Percentiles rank a stretch among this genome's conserved stretches.
Conservation (phyloP, 2,888 invertebrate species). For the Agrochola macilenta region DNA sequence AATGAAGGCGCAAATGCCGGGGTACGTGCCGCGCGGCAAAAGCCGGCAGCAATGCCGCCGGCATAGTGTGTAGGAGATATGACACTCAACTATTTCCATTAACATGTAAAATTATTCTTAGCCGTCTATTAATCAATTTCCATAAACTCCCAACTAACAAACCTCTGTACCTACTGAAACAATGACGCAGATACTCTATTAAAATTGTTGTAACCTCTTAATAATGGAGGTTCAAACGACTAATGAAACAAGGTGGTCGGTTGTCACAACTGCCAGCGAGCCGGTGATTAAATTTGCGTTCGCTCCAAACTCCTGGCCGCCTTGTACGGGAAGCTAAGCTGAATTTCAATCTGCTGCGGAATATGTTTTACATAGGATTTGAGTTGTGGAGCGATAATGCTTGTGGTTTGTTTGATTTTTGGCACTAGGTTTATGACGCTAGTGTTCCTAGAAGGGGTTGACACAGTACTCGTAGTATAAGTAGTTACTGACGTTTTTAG, state of each 20-base stretch:
- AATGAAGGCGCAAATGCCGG: no score
- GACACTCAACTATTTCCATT: not conserved
- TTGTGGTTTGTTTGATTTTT: constrained; percentile 1
- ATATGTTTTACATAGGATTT: constrained; percentile 61
- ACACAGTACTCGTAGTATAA: no score
- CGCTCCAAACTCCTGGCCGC: constrained; percentile 64
- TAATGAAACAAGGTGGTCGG: constrained; percentile 59
- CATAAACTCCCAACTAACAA: not conserved
- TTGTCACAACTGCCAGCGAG: constrained; percentile 57
- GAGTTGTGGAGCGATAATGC: constrained; percentile 25
- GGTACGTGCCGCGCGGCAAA: no score
- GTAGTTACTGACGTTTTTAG: not conserved
- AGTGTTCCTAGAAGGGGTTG: not conserved
- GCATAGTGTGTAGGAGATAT: no score
- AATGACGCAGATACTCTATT: constrained; percentile 26
- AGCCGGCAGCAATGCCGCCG: no score
- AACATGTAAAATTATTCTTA: not conserved
- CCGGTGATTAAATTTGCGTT: constrained; percentile 73
- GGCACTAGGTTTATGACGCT: not conserved
- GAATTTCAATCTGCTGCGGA: constrained; percentile 69
- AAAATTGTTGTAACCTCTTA: constrained; percentile 58
- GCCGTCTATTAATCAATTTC: not conserved
- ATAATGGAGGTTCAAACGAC: constrained; percentile 61
- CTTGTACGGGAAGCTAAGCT: constrained; percentile 65
- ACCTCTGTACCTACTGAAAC: not conserved